Conservation (phyloP, 1,140 invertebrate species). For the Zaprionus gabonicus region DNA sequence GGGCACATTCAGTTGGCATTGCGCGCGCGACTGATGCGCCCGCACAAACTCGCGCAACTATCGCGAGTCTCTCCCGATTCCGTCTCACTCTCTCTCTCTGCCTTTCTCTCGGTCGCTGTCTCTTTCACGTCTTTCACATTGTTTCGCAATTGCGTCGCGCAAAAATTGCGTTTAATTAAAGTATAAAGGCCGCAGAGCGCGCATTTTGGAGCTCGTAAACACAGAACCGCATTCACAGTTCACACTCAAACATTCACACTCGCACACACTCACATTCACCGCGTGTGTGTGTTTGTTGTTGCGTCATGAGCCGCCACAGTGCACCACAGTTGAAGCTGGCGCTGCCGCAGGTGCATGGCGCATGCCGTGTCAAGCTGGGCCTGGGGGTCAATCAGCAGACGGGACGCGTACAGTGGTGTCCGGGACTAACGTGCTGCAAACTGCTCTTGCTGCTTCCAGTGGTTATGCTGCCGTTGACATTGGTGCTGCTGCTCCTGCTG, state of each 20-base stretch:
- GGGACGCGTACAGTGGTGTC: constrained; percentile 83
- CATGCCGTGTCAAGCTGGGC: constrained; percentile 54
- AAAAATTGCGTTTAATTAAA: constrained; percentile 80
- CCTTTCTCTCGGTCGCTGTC: constrained; percentile 13
- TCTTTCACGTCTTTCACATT: constrained; percentile 15
- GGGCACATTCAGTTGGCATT: constrained; percentile 66
- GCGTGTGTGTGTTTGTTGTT: not conserved
- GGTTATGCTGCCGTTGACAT: constrained; percentile 77
- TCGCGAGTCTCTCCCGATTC: not conserved
- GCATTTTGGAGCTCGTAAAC: constrained; percentile 18
- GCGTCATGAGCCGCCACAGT: constrained; percentile 66
- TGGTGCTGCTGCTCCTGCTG: constrained; percentile 76
- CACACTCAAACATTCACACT: not conserved
- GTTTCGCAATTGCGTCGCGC: constrained; percentile 65
- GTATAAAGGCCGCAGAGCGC: constrained; percentile 67
- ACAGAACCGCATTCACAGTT: too few species aligned
- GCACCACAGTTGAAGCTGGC: constrained; percentile 53
- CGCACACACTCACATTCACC: not conserved
- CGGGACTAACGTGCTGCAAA: constrained; percentile 80
- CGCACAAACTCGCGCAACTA: constrained; percentile 37
- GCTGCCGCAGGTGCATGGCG: constrained; percentile 65
- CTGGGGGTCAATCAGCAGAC: constrained; percentile 78
- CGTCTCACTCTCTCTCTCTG: not conserved
- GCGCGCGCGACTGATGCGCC: constrained; percentile 70
- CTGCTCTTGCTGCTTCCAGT: constrained; percentile 80